phyloP scores from a whole-genome alignment of 2,888 invertebrate genomes.

The Polymixis flavicincta region DNA sequence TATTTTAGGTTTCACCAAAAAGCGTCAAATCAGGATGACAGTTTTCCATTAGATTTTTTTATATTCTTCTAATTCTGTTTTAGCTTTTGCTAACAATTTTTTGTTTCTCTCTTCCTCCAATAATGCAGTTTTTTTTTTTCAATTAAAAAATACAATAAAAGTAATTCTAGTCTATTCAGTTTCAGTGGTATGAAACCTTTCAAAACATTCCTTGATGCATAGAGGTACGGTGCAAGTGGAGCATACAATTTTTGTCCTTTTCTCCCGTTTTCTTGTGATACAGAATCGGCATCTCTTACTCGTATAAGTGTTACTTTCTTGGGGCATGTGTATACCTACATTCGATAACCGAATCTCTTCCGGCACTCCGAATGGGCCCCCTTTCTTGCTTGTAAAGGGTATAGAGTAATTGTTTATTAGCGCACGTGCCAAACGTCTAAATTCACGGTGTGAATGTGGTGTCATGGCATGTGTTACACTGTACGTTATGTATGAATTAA shows the following conservation, averaged over 20 bases:
- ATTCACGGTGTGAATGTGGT: constrained; percentile 54
- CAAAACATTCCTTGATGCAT: constrained; percentile 34
- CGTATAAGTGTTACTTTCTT: constrained; percentile 66
- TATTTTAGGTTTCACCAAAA: too few relatives aligned
- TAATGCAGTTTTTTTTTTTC: too few relatives aligned
- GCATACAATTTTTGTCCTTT: constrained; percentile 58
- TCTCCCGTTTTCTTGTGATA: constrained; percentile 63
- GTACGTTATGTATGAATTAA: constrained; percentile 28
- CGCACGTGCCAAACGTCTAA: constrained; percentile 54
- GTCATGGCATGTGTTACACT: constrained; percentile 27
- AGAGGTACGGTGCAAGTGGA: constrained; percentile 43
- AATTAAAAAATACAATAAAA: too few relatives aligned
- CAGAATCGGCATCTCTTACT: constrained; percentile 71
- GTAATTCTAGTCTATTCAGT: constrained; percentile 18
- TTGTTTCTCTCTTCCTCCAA: too few relatives aligned
- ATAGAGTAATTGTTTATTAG: constrained; percentile 47
- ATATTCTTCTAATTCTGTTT: too few relatives aligned
- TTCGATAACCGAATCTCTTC: constrained; percentile 69
- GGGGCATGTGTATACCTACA: constrained; percentile 67
- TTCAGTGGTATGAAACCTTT: constrained; percentile 29
- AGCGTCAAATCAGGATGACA: too few relatives aligned
- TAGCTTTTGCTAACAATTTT: too few relatives aligned
- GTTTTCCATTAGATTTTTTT: too few relatives aligned
- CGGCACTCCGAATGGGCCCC: constrained; percentile 66
- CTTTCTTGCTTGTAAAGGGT: constrained; percentile 31